Base-by-base conservation (phyloP, 2,888 invertebrate species). In the Diogma glabrata region DNA sequence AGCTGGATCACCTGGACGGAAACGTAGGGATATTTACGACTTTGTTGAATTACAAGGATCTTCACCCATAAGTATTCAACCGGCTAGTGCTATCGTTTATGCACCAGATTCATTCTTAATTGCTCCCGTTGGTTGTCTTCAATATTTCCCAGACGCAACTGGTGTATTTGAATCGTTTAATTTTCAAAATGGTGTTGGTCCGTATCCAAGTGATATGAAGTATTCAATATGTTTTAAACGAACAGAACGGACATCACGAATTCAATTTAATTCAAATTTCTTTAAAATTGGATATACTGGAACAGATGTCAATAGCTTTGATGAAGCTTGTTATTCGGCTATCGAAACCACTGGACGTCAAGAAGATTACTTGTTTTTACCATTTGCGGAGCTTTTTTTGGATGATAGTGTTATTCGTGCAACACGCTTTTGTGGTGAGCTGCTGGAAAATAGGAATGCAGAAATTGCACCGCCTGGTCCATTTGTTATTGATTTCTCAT, bases 171-270 rank as follows among this genome's bases (percentile, higher is more conserved):
- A 75, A 52, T 65, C 64, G 43, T 82, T 84, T 57, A 83, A 82
- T 60, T 82, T 74, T 58, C 77, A 77, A 59, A 61, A 70, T 4
- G 72, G 73, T 0, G 55, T 63, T 0, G 76, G 75, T 0, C 75
- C 76, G 0, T 81, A 81, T 57, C 75, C 77, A 53, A 74, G 72
- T 1, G 74, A 73, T 54, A 58, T 79, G 52, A 69, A 70, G 2
- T 84, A 84, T 58, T 76, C 79, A 0, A 78, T 79, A 1, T 83
- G 82, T 63, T 81, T 84, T 62, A 77, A 73, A 58, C 43, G 43
- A 14, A 14, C 22, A 3, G 43, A 10, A 43, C 20, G 14, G 10
- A 9, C 12, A 1, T 8, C 43, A 22, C 23, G 7, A 7, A 23
- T 43, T 22, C 43, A 23, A n/a, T 17, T 47, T 10, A 47, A 9